phyloP scores from a whole-genome alignment of 2,113 vertebrate species.

The Scalopus aquaticus region DNA sequence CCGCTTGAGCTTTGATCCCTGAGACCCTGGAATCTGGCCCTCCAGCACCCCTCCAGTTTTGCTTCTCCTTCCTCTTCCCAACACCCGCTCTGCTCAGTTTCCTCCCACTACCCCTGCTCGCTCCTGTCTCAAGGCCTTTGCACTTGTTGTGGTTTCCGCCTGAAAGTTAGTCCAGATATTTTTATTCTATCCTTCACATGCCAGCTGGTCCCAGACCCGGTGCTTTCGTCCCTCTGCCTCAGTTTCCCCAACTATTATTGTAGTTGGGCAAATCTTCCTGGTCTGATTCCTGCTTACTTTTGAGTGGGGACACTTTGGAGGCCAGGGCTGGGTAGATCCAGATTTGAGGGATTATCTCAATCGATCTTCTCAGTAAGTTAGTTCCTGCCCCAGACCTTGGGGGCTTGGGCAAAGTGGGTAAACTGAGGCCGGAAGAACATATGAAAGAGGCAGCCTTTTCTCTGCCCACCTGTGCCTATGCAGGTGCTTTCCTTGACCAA shows the following conservation, averaged over 20 bases:
- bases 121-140: not conserved
- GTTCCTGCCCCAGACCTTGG: not conserved
- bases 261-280: not conserved
- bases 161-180: not conserved
- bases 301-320: no score
- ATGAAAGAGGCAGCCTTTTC: no score
- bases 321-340: not conserved
- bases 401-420: not conserved
- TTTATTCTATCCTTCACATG: no score
- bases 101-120: no score
- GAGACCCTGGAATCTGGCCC: not conserved
- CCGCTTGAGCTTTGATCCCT: not conserved
- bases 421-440: not conserved
- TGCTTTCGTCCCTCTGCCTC: not conserved
- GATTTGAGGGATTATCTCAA: no score
- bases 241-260: not conserved
- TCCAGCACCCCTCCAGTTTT: not conserved
- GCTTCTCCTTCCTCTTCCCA: not conserved
- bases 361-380: not conserved
- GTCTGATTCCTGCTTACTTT: not conserved
- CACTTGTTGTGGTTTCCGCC: no score
- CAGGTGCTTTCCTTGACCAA: no score
- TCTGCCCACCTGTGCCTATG: no score
- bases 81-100: not conserved
- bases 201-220: not conserved